These are phyloP conservation scores for Parazoanthus darwini DNA, from an alignment of 92 coral and sea anemone genomes.

Conservation along the genomic window DNA sequence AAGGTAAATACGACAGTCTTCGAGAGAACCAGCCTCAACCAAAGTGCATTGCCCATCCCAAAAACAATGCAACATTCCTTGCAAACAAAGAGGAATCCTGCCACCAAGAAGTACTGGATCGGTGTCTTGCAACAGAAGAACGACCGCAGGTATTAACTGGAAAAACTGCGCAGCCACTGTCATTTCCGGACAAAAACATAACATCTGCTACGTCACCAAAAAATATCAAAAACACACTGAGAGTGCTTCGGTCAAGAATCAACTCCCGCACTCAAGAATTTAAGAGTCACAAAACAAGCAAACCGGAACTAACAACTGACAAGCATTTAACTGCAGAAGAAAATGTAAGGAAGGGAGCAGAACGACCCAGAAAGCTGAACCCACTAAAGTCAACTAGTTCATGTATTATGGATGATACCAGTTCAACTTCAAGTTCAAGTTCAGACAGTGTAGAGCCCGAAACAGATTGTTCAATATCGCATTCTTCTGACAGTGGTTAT, in stretches of 20 bases:
- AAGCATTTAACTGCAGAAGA: background rate
- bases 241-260: conserved; percentile 34
- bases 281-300: background rate
- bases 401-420: conserved; percentile 11
- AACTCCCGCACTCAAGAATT: conserved; percentile 40
- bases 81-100: background rate
- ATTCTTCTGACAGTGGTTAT: conserved; percentile 42
- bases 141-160: background rate
- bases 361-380: background rate
- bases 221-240: conserved; percentile 3
- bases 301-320: background rate
- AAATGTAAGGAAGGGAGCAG: background rate
- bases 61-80: background rate
- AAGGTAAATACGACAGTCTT: background rate
- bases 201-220: background rate
- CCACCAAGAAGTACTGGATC: background rate
- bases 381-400: background rate
- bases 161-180: background rate
- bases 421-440: conserved; percentile 21
- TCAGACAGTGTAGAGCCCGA: conserved; percentile 31
- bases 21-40: background rate
- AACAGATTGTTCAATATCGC: conserved; percentile 24
- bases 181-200: background rate
- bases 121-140: background rate
- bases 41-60: background rate